A percentile compares a stretch with the other conserved stretches of the same genome.
Conservation (phyloP, 2,113 vertebrate genomes). For the Pygoscelis antarcticus region DNA sequence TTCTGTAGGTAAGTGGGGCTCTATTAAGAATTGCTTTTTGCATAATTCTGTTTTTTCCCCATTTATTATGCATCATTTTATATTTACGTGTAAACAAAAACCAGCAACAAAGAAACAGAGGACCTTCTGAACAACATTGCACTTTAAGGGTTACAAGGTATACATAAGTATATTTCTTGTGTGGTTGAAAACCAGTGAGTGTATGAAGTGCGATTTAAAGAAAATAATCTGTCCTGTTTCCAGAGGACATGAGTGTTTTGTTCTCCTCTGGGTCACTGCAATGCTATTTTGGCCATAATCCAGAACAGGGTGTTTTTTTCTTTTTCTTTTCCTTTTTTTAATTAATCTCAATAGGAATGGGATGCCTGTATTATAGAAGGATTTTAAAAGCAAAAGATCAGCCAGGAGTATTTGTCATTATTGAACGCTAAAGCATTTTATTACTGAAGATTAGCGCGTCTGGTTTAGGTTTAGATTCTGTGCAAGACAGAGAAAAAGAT, state of each 20-base stretch:
- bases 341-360: not conserved
- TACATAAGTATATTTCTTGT: not conserved
- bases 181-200: not conserved
- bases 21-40: not conserved
- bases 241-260: not conserved
- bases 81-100: not conserved
- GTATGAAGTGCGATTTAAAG: not conserved
- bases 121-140: not conserved
- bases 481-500: not conserved
- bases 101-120: not conserved
- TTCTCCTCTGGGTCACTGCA: not conserved
- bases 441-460: not conserved
- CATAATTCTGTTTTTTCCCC: not conserved
- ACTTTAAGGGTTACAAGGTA: not conserved
- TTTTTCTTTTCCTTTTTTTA: too few relatives aligned
- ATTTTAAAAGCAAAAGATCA: not conserved
- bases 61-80: not conserved
- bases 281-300: not conserved
- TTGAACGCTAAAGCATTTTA: not conserved
- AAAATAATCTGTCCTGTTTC: not conserved
- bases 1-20: not conserved
- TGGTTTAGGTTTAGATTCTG: not conserved
- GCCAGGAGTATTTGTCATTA: not conserved
- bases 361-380: not conserved
- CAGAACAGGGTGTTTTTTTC: not conserved